Base-by-base conservation (phyloP, 1,140 invertebrate species). In the Lamellibrachia luymesi region DNA sequence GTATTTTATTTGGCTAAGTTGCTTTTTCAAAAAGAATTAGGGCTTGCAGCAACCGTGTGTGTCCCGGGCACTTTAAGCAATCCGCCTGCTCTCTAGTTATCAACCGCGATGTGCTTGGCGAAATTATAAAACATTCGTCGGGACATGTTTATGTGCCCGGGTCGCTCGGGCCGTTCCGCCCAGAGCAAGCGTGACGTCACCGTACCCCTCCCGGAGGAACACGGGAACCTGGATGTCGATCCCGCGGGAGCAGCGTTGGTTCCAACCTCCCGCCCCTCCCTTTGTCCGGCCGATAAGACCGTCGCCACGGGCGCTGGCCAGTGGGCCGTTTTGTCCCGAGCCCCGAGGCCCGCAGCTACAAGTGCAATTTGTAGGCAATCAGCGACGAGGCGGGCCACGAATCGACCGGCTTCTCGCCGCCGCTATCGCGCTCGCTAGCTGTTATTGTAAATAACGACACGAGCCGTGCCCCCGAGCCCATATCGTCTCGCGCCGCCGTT, bases 371-470 rank as follows among this genome's bases (percentile, higher is more conserved):
- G 64, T 80, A 80, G 64, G 64, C 64, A 80, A 80, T 80, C 64
- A 80, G 64, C 64, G 64, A 10, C 64, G 64, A 80, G 25, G 64
- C 17, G 25, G 8, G 25, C 64, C 13, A 8, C 64, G 13, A 22
- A 80, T 22, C 8, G 17, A 80, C 13, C 64, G 64, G 64, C 52
- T 56, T 7, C 52, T 7, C 52, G 52, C 52, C 13, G 52, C 64
- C 64, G 64, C 64, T 80, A 80, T 80, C 64, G 64, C 64, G 8
- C 8, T 10, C 64, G 13, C 64, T 10, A 6, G 64, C 64, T 80
- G 64, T 80, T 80, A 80, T 80, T 80, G 64, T 80, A 80, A 80
- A 80, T 80, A 80, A 80, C 64, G 64, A 80, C 64, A 80, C 64
- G 64, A 22, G 64, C 64, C 17, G 64, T 80, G 64, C 6, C 64